Base-by-base conservation (phyloP, 2,888 invertebrate genomes). In the Prenolepis imparis region DNA sequence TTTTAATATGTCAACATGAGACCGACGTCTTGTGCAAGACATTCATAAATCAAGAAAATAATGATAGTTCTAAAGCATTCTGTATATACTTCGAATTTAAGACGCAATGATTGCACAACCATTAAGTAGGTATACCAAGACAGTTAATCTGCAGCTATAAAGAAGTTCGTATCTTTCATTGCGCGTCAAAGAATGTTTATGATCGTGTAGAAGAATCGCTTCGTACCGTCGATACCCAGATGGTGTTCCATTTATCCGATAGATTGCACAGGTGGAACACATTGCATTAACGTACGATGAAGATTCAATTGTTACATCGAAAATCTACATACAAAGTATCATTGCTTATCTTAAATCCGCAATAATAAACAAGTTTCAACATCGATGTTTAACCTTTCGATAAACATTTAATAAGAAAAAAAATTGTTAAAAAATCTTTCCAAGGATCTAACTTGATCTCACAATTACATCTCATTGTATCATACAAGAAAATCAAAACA, bases 251-350 rank as follows among this genome's bases (percentile, higher is more conserved):
- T 78, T 78, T 55, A 41, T 28, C n/a, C 68, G 41, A 78, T 44
- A 78, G 73, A 57, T 72, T 78, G 78, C 78, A 57, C 57, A n/a
- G 55, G 55, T 24, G 44, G 67, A n/a, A 41, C 21, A 4, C 68
- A 57, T 41, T 28, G 36, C 21, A 57, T 32, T 78, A 72, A 57
- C 70, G n/a, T 57, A 57, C 32, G 32, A 2, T 70, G 73, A 72
- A 59, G 32, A 72, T 78, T 59, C 78, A 57, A 78, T 78, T 72
- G 72, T 78, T 41, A 72, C 21, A 21, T 59, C 78, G 21, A 41
- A 36, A 78, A 78, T 72, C 78, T 78, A 57, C 73, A 59, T 59
- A 78, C 57, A 59, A 78, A 68, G 55, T 78, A 68, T 66, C 66
- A 52, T 55, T 24, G 68, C 3, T 59, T 78, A 78, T 72, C 18